Conservation (phyloP, 2,797 vertebrate species). For the Anisognathus igniventris region DNA sequence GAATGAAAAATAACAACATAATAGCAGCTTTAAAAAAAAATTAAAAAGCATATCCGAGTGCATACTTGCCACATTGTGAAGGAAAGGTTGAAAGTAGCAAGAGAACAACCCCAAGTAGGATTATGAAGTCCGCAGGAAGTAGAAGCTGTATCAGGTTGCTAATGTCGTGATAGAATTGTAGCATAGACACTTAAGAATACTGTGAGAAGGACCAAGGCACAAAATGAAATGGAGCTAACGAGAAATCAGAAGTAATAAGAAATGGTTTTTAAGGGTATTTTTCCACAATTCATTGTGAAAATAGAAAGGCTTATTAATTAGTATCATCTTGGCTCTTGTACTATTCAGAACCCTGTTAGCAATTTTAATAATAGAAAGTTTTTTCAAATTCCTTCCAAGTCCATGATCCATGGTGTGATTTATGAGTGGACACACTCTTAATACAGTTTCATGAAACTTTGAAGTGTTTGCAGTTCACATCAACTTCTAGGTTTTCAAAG, state of each 20-base stretch:
- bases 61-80: not conserved
- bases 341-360: not conserved
- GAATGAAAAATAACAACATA: not conserved
- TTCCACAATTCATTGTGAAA: not conserved
- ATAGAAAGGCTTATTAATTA: not conserved
- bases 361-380: not conserved
- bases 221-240: not conserved
- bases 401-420: not conserved
- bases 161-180: not conserved
- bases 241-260: not conserved
- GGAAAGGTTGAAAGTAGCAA: not conserved
- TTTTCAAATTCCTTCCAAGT: not conserved
- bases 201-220: not conserved
- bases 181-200: not conserved
- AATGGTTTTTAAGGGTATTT: not conserved
- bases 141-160: not conserved
- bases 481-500: not conserved
- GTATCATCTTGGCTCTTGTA: not conserved
- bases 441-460: not conserved
- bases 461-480: not conserved
- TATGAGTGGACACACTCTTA: not conserved
- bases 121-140: not conserved
- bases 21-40: not conserved
- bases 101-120: not conserved
- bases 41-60: not conserved